Evolutionary conservation across 2,113 vertebrate genomes (phyloP), one percentile per base, ranked within the genome.

Genomic region (Ahaetulla prasina): DNA sequence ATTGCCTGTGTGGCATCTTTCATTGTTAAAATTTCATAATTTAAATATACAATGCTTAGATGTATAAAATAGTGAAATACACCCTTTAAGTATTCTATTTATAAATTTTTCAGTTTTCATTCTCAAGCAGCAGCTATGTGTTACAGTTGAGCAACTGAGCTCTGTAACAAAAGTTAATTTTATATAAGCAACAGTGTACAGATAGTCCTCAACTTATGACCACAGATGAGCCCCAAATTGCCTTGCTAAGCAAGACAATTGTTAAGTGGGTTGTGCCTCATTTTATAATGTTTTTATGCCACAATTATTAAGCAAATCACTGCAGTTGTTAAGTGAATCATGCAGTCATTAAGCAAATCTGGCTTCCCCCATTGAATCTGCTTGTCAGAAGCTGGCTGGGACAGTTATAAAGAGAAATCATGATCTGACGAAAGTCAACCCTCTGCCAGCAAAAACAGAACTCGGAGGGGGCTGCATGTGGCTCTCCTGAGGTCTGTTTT

Each of bases 21-120:
- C 57, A 25, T 89, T 55, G 92, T 93, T 80, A 91, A 45, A 85
- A 52, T 20, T 10, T 90, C 91, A 91, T 89, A 88, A 91, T 45
- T 93, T 30, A 39, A 87, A 5, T 90, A 89, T 68, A n/a, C 2
- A 91, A 94, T 90, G n/a, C 6, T 0, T 25, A 1, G 49, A 45
- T 25, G 92, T 35, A 85, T 53, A 50, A 25, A 87, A 16, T 87
- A 10, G 30, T 52, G 2, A 23, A 84, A 47, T 23, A 27, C 1
- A 27, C 84, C 2, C 10, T 86, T 50, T 86, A 23, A 10, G 3
- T 12, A n/a, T 0, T 3, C 6, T 7, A 4, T 89, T 43, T 49
- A 35, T 35, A 52, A 91, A 55, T n/a, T 85, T n/a, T 92, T 93
- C 84, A 80, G 8, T 88, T 92, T 90, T 91, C 0, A 14, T 89